These are phyloP conservation scores for Neodon shergylaensis DNA, from an alignment of 2,113 vertebrate genomes.

Conservation along the genomic window DNA sequence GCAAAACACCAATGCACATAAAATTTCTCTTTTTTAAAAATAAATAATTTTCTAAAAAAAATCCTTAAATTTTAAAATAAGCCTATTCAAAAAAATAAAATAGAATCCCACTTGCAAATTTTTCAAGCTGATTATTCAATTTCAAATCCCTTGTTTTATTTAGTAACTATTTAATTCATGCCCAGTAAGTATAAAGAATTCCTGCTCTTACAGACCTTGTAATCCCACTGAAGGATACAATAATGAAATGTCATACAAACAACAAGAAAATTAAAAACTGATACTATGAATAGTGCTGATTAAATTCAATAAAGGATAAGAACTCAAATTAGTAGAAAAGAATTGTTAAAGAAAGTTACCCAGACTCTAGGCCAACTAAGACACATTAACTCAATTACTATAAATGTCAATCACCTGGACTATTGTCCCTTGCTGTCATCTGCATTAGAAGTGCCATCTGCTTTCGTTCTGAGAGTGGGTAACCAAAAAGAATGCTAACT, in stretches of 20 bases:
- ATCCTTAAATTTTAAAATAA: background rate
- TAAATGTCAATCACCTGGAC: constrained; percentile 93
- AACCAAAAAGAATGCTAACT: constrained; percentile 97
- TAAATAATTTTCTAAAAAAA: background rate
- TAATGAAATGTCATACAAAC: background rate
- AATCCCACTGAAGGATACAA: background rate
- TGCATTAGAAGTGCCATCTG: constrained; percentile 99
- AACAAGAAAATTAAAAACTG: constrained; percentile 49
- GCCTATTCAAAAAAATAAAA: background rate
- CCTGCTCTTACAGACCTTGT: background rate
- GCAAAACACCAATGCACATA: background rate
- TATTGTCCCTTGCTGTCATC: constrained; percentile 99
- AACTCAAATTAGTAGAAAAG: constrained; percentile 40
- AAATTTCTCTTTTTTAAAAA: background rate
- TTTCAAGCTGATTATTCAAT: background rate
- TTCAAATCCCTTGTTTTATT: constrained; percentile 45
- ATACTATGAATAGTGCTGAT: constrained; percentile 6
- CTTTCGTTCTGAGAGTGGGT: constrained; percentile 97
- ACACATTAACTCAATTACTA: constrained; percentile 40
- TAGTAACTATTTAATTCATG: constrained; percentile 14
- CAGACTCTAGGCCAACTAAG: background rate
- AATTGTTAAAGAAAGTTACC: background rate
- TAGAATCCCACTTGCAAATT: background rate
- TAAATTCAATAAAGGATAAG: constrained; percentile 43
- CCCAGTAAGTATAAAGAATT: background rate